phyloP scores from a whole-genome alignment of 2,888 invertebrate species.

The Unio pictorum region DNA sequence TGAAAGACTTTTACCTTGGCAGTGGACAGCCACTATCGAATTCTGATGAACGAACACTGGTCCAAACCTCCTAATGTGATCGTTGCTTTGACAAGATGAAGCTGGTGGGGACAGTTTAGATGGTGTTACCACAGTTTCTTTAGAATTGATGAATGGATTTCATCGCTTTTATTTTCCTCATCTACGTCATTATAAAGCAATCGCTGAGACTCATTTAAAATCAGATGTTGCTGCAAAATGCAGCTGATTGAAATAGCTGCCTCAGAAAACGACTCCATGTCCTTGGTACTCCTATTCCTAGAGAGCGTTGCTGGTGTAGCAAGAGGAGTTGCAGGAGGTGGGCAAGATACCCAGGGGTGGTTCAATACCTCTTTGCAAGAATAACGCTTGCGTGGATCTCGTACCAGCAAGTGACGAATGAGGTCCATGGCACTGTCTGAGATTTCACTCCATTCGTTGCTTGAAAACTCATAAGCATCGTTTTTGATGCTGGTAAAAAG shows the following conservation, averaged over 20 bases:
- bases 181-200: conserved; percentile 34
- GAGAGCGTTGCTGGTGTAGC: conserved; percentile 89
- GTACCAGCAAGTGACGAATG: too few relatives aligned
- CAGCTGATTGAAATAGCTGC: conserved; percentile 97
- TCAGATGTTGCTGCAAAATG: conserved; percentile 88
- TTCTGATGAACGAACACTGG: conserved; percentile 35
- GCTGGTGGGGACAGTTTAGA: conserved; percentile 88
- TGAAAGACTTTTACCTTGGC: conserved; percentile 44
- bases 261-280: conserved; percentile 95
- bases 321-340: conserved; percentile 74
- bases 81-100: conserved; percentile 83
- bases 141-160: conserved; percentile 32
- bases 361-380: too few relatives aligned
- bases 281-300: conserved; percentile 94
- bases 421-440: conserved; percentile 73
- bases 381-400: too few relatives aligned
- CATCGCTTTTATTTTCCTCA: conserved; percentile 41
- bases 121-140: conserved; percentile 71
- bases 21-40: conserved; percentile 46
- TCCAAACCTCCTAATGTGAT: conserved; percentile 22
- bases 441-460: conserved; percentile 90
- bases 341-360: too few relatives aligned
- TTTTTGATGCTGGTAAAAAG: conserved; percentile 92
- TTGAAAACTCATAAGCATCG: conserved; percentile 83
- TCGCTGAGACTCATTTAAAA: conserved; percentile 74